Evolutionary conservation across 2,888 invertebrate species (phyloP).

Genomic region (Eilema depressum): DNA sequence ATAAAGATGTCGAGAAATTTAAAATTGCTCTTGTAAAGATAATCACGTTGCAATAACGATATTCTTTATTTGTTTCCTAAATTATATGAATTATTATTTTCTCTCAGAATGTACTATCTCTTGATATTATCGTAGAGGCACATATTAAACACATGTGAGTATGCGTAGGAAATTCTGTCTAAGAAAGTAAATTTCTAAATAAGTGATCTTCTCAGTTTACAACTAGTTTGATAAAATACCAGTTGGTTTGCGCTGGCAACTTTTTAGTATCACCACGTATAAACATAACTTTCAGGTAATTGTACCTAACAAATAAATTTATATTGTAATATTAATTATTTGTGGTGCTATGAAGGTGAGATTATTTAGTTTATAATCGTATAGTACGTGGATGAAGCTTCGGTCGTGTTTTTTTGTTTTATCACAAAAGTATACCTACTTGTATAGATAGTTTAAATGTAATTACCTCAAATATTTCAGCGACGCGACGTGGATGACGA

Average conservation of each 20-base stretch:
- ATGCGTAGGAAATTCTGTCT: conserved; percentile 37
- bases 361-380: conserved; percentile 18
- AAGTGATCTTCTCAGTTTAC: conserved; percentile 41
- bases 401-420: no score
- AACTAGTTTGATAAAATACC: conserved; percentile 38
- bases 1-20: background rate
- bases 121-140: background rate
- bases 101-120: background rate
- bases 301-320: conserved; percentile 36
- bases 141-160: background rate
- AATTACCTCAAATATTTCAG: no score
- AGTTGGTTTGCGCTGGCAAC: conserved; percentile 29
- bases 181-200: conserved; percentile 51
- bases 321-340: background rate
- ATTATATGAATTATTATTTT: background rate
- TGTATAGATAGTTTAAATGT: no score
- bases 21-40: no score
- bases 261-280: conserved; percentile 35
- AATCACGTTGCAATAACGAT: background rate
- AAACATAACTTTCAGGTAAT: conserved; percentile 41
- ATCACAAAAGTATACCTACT: no score
- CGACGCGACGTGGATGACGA: no score
- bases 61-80: background rate
- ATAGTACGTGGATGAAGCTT: no score
- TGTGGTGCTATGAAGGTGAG: background rate